Conservation (phyloP, 2,888 invertebrate species). For the Clistopyga incitator region DNA sequence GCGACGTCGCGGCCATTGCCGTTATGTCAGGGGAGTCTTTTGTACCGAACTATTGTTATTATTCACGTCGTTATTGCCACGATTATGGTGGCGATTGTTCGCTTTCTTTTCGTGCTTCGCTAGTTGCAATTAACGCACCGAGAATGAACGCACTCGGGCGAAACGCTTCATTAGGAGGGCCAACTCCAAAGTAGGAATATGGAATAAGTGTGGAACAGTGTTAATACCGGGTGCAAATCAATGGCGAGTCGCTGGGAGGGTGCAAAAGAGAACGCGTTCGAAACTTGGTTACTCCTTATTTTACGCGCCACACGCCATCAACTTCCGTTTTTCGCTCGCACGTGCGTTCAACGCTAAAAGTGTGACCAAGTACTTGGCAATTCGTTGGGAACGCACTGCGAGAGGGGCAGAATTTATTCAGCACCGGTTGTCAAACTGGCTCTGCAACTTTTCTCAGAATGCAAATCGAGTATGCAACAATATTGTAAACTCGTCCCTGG, state of each 20-base stretch:
- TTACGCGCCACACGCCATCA: constrained; percentile 12
- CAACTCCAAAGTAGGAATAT: constrained; percentile 27
- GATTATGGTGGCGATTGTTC: constrained; percentile 63
- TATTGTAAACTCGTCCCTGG: no score
- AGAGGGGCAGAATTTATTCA: constrained; percentile 28
- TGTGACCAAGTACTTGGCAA: not conserved
- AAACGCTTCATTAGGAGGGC: constrained; percentile 47
- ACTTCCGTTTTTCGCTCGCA: constrained; percentile 58
- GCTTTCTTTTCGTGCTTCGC: constrained; percentile 35
- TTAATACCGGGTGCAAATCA: constrained; percentile 36
- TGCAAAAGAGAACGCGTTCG: constrained; percentile 36
- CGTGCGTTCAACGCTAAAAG: constrained; percentile 47
- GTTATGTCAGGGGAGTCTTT: constrained; percentile 58
- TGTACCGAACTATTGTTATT: constrained; percentile 64
- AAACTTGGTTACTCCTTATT: constrained; percentile 45
- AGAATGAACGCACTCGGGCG: constrained; percentile 46
- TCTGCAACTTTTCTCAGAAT: constrained; percentile 17
- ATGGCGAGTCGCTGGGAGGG: constrained; percentile 25
- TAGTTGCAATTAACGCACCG: constrained; percentile 63
- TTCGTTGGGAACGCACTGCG: no score
- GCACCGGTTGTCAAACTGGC: constrained; percentile 36
- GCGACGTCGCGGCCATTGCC: constrained; percentile 57
- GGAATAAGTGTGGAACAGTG: not conserved
- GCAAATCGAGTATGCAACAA: no score
- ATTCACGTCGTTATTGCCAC: constrained; percentile 62